A percentile compares a stretch with the other conserved stretches of the same genome.
Conservation (phyloP, 1,140 invertebrate species). For the Dufourea novaeangliae region DNA sequence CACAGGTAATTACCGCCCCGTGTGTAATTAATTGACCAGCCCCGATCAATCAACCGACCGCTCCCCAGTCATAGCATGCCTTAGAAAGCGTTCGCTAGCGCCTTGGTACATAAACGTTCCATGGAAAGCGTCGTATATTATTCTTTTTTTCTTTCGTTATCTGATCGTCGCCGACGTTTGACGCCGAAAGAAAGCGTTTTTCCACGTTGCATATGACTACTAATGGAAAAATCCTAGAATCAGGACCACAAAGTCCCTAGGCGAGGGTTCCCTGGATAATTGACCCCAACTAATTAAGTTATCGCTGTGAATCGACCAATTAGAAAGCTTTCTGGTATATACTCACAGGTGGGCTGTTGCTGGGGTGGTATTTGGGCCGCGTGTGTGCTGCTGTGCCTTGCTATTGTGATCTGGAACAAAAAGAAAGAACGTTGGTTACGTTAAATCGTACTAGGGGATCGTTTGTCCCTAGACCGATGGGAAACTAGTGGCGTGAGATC, state of each 20-base stretch:
- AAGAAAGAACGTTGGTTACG: slow-evolving; percentile 55
- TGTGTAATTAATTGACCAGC: slow-evolving; percentile 49
- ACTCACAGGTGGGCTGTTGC: slow-evolving; percentile 75
- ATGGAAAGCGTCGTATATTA: slow-evolving; percentile 47
- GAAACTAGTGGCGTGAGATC: slow-evolving; percentile 45
- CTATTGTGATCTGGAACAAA: slow-evolving; percentile 76
- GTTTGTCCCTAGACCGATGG: background rate
- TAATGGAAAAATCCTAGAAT: too few species aligned
- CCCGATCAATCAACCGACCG: slow-evolving; percentile 27
- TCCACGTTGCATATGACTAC: too few species aligned
- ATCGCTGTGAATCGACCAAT: slow-evolving; percentile 48
- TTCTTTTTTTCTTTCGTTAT: slow-evolving; percentile 14
- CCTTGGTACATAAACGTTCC: too few species aligned
- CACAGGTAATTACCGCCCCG: background rate
- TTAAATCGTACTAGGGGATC: slow-evolving; percentile 40
- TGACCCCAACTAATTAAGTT: slow-evolving; percentile 61
- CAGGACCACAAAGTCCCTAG: background rate
- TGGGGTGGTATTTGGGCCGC: slow-evolving; percentile 78
- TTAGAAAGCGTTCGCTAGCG: slow-evolving; percentile 53
- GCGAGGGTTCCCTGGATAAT: slow-evolving; percentile 26
- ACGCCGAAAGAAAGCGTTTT: slow-evolving; percentile 33
- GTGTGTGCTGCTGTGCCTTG: slow-evolving; percentile 72
- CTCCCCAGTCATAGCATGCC: slow-evolving; percentile 39
- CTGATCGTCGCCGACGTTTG: slow-evolving; percentile 38
- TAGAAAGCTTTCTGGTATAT: slow-evolving; percentile 69